Conservation (phyloP, 2,113 vertebrate genomes). For the Microcebus lehilahytsara region DNA sequence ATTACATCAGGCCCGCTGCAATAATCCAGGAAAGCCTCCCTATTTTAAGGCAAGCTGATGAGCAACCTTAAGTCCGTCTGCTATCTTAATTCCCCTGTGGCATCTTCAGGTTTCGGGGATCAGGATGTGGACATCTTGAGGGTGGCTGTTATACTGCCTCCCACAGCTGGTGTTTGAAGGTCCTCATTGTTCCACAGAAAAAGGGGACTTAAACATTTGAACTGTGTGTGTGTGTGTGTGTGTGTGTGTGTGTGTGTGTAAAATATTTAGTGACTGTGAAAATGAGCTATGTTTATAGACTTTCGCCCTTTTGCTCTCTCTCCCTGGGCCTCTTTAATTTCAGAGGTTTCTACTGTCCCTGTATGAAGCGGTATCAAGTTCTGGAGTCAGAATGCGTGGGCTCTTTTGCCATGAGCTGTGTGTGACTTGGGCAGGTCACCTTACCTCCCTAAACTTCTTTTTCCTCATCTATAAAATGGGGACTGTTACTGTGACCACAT, state of each 20-base stretch:
- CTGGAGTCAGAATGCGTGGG: not conserved
- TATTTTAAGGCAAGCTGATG: not conserved
- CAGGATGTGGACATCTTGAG: not conserved
- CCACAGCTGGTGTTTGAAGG: not conserved
- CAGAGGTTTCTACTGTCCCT: not conserved
- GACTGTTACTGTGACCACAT: accelerated
- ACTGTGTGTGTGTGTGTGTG: not conserved
- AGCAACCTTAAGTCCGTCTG: not conserved
- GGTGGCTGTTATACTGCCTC: not conserved
- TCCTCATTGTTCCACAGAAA: not conserved
- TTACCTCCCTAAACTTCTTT: not conserved
- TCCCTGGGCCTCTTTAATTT: not conserved
- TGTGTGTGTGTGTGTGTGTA: not conserved
- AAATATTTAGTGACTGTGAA: not conserved
- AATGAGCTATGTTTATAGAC: not conserved
- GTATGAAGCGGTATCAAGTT: not conserved
- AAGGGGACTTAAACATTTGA: not conserved
- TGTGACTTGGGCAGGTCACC: not conserved
- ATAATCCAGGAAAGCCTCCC: not conserved
- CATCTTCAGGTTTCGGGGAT: not conserved
- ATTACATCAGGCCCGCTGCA: no score
- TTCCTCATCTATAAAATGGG: not conserved
- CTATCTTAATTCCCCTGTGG: not conserved
- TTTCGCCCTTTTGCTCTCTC: not conserved
- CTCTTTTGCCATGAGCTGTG: not conserved